phyloP scores from a whole-genome alignment of 2,797 vertebrate genomes.

The Lacerta viridis region DNA sequence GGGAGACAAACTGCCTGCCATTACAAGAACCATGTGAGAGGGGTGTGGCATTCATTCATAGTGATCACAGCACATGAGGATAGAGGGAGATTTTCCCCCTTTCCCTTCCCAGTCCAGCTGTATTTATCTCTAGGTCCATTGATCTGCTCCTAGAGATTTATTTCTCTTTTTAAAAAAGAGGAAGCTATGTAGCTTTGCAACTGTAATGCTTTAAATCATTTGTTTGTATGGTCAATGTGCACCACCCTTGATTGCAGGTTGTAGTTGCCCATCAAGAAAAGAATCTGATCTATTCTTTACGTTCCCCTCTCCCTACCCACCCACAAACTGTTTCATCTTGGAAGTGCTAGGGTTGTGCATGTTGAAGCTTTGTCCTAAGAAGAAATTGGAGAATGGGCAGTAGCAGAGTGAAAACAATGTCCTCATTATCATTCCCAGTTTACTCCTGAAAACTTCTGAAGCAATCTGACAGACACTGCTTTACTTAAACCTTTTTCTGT shows the following conservation, averaged over 20 bases:
- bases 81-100: too few relatives aligned
- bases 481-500: slow-evolving; percentile 63
- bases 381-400: background rate
- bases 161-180: background rate
- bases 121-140: background rate
- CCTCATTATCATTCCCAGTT: slow-evolving; percentile 40
- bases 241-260: background rate
- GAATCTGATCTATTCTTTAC: background rate
- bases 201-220: background rate
- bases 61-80: too few relatives aligned
- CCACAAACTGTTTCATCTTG: background rate
- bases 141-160: background rate
- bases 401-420: slow-evolving; percentile 19
- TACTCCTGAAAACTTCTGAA: slow-evolving; percentile 35
- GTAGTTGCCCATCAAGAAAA: background rate
- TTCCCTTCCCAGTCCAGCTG: too few relatives aligned
- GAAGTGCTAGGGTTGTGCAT: background rate
- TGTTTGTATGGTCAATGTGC: background rate
- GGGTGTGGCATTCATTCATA: too few relatives aligned
- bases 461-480: slow-evolving; percentile 52
- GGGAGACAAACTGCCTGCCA: too few relatives aligned
- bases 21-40: too few relatives aligned
- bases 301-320: background rate
- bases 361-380: background rate
- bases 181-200: background rate